Evolutionary conservation across 2,797 vertebrate genomes (phyloP).

Genomic region (Garrulus glandarius): DNA sequence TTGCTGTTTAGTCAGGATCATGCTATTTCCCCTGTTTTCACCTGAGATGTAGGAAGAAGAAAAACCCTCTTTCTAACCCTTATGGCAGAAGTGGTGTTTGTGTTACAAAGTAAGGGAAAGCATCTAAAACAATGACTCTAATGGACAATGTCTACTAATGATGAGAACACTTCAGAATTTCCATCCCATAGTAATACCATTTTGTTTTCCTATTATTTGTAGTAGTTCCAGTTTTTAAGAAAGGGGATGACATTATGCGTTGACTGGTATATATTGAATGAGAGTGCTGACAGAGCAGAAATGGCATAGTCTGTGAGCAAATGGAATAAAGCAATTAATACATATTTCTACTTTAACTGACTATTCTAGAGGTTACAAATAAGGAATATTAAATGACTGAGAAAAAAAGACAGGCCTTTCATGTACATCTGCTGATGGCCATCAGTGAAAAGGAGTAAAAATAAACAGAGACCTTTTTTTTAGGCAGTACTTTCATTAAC

Average conservation of each 20-base stretch:
- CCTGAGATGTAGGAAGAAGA: neutral
- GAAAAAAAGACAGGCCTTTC: neutral
- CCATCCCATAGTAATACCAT: accelerated
- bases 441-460: neutral
- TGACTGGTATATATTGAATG: neutral
- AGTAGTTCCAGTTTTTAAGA: neutral
- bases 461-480: neutral
- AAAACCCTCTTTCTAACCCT: neutral
- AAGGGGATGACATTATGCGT: neutral
- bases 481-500: neutral
- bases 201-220: neutral
- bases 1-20: neutral
- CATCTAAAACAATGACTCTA: neutral
- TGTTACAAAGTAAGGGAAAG: neutral
- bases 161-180: neutral
- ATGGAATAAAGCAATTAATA: conserved; percentile 41
- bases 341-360: conserved; percentile 9
- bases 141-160: neutral
- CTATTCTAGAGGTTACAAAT: neutral
- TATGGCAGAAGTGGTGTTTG: neutral
- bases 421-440: neutral
- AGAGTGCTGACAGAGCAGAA: conserved; percentile 39
- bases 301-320: neutral
- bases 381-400: neutral
- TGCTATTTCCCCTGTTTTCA: neutral